Evolutionary conservation across 2,888 invertebrate genomes (phyloP).

Genomic region (Ophion ventricosus): DNA sequence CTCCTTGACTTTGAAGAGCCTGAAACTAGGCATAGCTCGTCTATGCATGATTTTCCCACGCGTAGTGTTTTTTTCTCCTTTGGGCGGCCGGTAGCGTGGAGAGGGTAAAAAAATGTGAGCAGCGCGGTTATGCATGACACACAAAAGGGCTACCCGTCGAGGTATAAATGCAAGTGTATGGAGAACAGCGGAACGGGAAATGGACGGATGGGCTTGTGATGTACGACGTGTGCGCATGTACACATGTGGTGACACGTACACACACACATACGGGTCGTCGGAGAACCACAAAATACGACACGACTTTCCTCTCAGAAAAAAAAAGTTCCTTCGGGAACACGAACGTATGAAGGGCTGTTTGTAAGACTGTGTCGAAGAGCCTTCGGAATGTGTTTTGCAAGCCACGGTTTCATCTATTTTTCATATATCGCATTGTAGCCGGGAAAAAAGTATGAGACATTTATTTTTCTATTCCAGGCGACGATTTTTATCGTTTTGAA

Average conservation of each 20-base stretch:
- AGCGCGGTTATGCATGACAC: constrained; percentile 65
- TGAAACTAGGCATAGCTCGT: constrained; percentile 14
- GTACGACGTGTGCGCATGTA: constrained; percentile 46
- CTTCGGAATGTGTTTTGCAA: constrained; percentile 1
- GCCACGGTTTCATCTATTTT: not conserved
- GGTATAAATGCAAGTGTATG: constrained; percentile 43
- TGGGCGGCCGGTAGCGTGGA: constrained; percentile 53
- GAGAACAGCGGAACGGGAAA: constrained; percentile 51
- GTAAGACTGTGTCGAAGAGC: constrained; percentile 15
- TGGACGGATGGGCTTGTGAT: constrained; percentile 67
- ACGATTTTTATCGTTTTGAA: not conserved
- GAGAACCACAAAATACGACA: constrained; percentile 76
- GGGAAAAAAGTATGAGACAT: not conserved
- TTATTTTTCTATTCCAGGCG: not conserved
- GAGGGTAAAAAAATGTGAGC: constrained; percentile 72
- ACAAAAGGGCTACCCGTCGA: constrained; percentile 35
- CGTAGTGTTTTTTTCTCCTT: constrained; percentile 45
- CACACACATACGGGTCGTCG: constrained; percentile 69
- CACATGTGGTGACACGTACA: not conserved
- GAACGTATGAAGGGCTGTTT: constrained; percentile 31
- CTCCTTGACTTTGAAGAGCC: constrained; percentile 51
- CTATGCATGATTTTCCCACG: constrained; percentile 53
- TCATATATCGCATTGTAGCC: not conserved
- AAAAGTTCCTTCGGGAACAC: constrained; percentile 52
- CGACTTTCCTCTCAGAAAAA: constrained; percentile 81